Evolutionary conservation across 2,888 invertebrate genomes (phyloP), one percentile per base, ranked within the genome.

Genomic region (Abrostola triplasia): DNA sequence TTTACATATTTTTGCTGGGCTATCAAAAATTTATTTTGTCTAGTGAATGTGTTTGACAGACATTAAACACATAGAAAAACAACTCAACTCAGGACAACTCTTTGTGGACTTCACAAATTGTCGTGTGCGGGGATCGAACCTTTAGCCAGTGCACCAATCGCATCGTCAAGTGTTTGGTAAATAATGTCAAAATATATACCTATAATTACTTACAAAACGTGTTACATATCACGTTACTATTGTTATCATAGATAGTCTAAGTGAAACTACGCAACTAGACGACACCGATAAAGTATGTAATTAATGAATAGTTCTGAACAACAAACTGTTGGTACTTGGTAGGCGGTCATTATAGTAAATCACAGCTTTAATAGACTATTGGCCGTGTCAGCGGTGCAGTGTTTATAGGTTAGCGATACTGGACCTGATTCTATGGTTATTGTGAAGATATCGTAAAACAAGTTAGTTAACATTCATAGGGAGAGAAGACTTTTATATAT

Each of bases 271-370:
- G 47, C 24, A 55, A 42, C 44, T 55, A 55, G 5, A 56, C 47
- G n/a, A 38, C 24, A 8, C 7, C 24, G 40, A 12, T 67, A 59
- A 59, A 72, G 6, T 52, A 13, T 48, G 50, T 38, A 44, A 9
- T 47, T 24, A 24, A 47, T 47, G 13, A 47, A 24, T 47, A 24
- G 50, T 54, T 57, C 51, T 54, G 36, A 61, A 36, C 12, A 36
- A 42, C 48, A 35, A 40, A 52, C 35, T 40, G 44, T 47, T 40
- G 36, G 10, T 44, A 54, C 24, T 24, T 24, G 24, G 48, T 9
- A n/a, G 24, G n/a, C n/a, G 36, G 56, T 47, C 48, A 67, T 61
- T 53, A 24, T 38, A 40, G 50, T 67, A 67, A 73, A 73, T 67
- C 37, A 42, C 36, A 53, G 36, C 10, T 37, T 36, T 53, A 47